Conservation (phyloP, 2,797 vertebrate species). For the Echeneis naucrates region DNA sequence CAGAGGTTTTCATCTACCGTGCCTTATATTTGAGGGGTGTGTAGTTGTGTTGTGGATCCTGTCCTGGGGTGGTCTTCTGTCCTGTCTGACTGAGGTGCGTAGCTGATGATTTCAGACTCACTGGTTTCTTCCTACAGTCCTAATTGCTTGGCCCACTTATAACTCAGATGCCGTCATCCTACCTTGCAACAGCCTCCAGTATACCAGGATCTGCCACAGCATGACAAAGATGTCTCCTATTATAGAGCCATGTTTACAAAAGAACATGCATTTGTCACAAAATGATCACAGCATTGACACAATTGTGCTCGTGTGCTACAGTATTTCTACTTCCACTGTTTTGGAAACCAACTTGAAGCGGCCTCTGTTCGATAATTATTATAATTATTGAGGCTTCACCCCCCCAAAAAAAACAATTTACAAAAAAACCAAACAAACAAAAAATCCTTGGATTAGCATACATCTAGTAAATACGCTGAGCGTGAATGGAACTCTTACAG, state of each 20-base stretch:
- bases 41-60: conserved; percentile 43
- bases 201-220: conserved; percentile 55
- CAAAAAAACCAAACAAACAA: conserved; percentile 4
- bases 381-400: conserved; percentile 15
- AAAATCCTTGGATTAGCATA: conserved; percentile 8
- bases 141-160: conserved; percentile 72
- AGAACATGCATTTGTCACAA: conserved; percentile 46
- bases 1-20: conserved; percentile 54
- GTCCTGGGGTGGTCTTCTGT: conserved; percentile 48
- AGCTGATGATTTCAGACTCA: conserved; percentile 54
- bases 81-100: conserved; percentile 8
- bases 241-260: conserved; percentile 32
- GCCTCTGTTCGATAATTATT: conserved; percentile 35
- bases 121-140: conserved; percentile 46
- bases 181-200: conserved; percentile 50
- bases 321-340: conserved; percentile 33
- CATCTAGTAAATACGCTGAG: conserved; percentile 21
- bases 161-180: conserved; percentile 57
- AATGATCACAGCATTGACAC: conserved; percentile 54
- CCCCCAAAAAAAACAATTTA: conserved; percentile 12
- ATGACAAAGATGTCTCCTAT: conserved; percentile 42
- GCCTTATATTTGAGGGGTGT: conserved; percentile 26
- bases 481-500: background rate
- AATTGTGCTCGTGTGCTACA: conserved; percentile 34
- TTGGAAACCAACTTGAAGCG: conserved; percentile 19